A percentile compares a stretch with the other conserved stretches of the same genome.
Evolutionary conservation across 2,113 vertebrate species (phyloP).

Genomic region (Macquaria australasica): DNA sequence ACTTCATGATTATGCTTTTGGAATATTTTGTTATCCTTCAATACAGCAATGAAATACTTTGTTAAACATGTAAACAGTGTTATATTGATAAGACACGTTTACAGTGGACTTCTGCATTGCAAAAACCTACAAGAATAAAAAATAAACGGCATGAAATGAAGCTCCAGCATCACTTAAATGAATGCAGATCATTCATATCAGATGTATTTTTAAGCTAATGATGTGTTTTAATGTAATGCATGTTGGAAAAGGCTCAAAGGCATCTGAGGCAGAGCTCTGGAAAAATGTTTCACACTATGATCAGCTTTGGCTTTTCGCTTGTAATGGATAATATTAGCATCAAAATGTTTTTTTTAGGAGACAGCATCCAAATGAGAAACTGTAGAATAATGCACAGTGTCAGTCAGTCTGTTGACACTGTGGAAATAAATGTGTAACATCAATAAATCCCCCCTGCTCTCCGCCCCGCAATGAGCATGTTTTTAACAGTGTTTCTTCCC

Average conservation of each 20-base stretch:
- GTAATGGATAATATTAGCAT: conserved; percentile 48
- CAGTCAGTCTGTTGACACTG: conserved; percentile 7
- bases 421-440: background rate
- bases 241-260: conserved; percentile 53
- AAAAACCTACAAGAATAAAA: conserved; percentile 7
- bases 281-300: conserved; percentile 47
- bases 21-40: background rate
- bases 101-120: conserved; percentile 4
- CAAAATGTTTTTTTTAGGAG: conserved; percentile 13
- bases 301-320: conserved; percentile 37
- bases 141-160: conserved; percentile 19
- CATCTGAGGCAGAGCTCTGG: conserved; percentile 32
- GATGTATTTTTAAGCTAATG: conserved; percentile 49
- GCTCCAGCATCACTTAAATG: conserved; percentile 21
- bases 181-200: conserved; percentile 37
- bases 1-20: background rate
- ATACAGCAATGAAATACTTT: background rate
- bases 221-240: conserved; percentile 52
- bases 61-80: background rate
- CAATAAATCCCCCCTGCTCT: background rate
- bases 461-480: conserved; percentile 25
- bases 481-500: conserved; percentile 44
- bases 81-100: conserved; percentile 13
- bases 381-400: conserved; percentile 8
- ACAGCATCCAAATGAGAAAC: conserved; percentile 35